Percentiles rank a stretch among this genome's conserved stretches.
These are phyloP conservation scores for Bursaphelenchus mucronatus DNA, from an alignment of 1,140 invertebrate genomes.

Conservation along the genomic window DNA sequence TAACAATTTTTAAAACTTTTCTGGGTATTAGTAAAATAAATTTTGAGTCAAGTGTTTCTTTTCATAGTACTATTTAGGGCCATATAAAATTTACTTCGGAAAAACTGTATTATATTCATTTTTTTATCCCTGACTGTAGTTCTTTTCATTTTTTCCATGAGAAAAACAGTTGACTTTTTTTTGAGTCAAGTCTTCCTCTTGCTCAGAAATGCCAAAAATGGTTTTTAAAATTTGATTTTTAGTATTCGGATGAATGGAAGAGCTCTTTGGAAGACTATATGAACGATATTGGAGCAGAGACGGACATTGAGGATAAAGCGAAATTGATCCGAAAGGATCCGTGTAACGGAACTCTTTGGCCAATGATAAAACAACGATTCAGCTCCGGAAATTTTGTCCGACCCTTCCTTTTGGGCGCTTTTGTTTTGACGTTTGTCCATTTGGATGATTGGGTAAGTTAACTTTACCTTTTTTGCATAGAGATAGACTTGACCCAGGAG, in stretches of 20 bases:
- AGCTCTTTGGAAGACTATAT: slow-evolving; percentile 34
- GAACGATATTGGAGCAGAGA: slow-evolving; percentile 22
- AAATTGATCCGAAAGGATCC: slow-evolving; percentile 12
- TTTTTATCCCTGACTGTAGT: too few relatives aligned
- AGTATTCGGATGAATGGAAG: slow-evolving; percentile 45
- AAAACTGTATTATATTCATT: too few relatives aligned
- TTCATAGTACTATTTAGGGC: too few relatives aligned
- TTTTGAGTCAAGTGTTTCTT: too few relatives aligned
- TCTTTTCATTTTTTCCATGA: too few relatives aligned
- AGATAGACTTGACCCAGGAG: too few relatives aligned
- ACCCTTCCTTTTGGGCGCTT: slow-evolving; percentile 37
- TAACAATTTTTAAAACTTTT: slow-evolving; percentile 10
- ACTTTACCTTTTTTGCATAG: slow-evolving; percentile 1
- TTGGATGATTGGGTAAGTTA: slow-evolving; percentile 41
- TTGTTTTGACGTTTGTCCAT: slow-evolving; percentile 46
- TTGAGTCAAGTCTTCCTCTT: too few relatives aligned
- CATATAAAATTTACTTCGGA: too few relatives aligned
- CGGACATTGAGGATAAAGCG: background rate
- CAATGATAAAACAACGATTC: slow-evolving; percentile 33
- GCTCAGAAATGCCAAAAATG: too few relatives aligned
- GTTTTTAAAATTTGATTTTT: background rate
- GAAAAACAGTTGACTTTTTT: too few relatives aligned
- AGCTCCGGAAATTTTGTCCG: slow-evolving; percentile 34
- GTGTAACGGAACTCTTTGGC: slow-evolving; percentile 19
- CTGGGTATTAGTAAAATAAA: background rate